Percentiles rank a stretch among this genome's conserved stretches.
Evolutionary conservation across 2,888 invertebrate species (phyloP).

Genomic region (Bombylius major): DNA sequence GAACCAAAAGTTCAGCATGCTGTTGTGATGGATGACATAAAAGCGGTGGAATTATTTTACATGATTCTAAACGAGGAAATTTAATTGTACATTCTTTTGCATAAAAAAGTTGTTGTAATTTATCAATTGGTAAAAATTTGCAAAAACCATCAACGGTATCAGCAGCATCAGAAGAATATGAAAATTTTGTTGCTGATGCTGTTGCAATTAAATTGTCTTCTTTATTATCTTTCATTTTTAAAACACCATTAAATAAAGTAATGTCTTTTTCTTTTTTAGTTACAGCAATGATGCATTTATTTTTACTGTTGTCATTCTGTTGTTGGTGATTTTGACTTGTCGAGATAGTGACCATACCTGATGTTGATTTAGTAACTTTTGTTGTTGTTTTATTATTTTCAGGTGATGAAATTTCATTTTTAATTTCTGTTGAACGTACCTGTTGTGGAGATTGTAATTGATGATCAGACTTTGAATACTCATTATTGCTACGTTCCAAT

Average conservation of each 20-base stretch:
- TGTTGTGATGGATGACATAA: constrained; percentile 31
- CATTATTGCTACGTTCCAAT: constrained; percentile 8
- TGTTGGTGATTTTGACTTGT: neutral
- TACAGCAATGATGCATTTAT: neutral
- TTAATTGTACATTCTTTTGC: constrained; percentile 30
- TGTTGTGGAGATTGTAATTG: neutral
- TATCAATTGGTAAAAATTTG: neutral
- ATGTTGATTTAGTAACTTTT: neutral
- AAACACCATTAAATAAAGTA: neutral
- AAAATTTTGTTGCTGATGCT: too few species aligned
- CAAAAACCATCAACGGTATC: neutral
- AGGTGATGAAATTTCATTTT: neutral
- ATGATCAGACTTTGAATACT: neutral
- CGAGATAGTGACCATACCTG: neutral
- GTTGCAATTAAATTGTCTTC: neutral
- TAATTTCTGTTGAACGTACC: neutral
- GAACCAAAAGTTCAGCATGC: constrained; percentile 29
- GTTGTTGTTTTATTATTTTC: neutral
- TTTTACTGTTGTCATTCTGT: neutral
- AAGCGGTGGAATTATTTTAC: constrained; percentile 30
- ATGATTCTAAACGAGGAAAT: constrained; percentile 27
- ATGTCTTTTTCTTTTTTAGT: neutral
- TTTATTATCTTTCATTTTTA: neutral
- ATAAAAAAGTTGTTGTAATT: constrained; percentile 16
- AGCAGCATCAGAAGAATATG: too few species aligned